Conservation (phyloP, 2,113 vertebrate genomes). For the Centropus bengalensis region DNA sequence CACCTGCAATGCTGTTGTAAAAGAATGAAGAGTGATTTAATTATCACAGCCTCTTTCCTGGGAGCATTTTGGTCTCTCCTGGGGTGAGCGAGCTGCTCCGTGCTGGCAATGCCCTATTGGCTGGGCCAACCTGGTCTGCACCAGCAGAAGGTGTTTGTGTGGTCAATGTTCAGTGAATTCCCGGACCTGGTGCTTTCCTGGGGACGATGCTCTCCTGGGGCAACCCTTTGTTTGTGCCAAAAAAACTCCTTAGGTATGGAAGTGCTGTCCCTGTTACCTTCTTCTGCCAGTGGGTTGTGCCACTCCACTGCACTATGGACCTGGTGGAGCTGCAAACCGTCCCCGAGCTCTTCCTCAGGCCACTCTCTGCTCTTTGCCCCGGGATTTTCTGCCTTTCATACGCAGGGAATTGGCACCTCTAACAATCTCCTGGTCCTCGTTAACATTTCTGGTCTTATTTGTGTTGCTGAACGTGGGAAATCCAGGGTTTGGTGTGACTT, state of each 20-base stretch:
- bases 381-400: neutral
- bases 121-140: no score
- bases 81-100: no score
- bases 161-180: no score
- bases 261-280: neutral
- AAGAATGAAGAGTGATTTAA: no score
- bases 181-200: accelerated
- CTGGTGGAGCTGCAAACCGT: neutral
- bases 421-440: accelerated
- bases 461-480: neutral
- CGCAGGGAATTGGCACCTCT: accelerated
- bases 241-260: accelerated
- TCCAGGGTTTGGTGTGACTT: no score
- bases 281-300: slow-evolving; percentile 57
- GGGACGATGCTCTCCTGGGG: accelerated
- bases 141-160: no score
- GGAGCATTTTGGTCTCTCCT: no score
- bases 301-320: neutral
- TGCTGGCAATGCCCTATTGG: no score
- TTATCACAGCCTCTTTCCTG: no score
- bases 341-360: neutral
- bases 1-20: no score
- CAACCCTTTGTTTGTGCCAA: accelerated
- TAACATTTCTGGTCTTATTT: accelerated
- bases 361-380: neutral